Evolutionary conservation across 2,113 vertebrate genomes (phyloP), one percentile per base, ranked within the genome.

Genomic region (Herpetotheres cachinnans): DNA sequence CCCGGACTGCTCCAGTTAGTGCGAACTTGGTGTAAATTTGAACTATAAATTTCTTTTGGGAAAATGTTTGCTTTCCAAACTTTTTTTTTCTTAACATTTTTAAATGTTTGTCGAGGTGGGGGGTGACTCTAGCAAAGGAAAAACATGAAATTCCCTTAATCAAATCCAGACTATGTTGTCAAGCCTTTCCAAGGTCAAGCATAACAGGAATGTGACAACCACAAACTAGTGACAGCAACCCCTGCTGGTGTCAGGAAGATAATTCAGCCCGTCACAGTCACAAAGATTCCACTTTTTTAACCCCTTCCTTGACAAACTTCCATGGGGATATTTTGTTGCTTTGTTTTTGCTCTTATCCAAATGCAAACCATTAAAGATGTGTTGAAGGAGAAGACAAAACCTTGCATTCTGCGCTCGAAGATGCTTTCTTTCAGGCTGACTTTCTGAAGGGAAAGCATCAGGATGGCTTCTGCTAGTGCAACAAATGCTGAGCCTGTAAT

Each of bases 1-100:
- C 82, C 94, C 40, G 82, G 95, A 97, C 98, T 97, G 97, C 97
- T 98, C 97, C 97, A 97, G 96, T 98, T 98, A 98, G 97, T 97
- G 96, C 26, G 95, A 98, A 98, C 96, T 98, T 97, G 97, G 98
- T 98, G 97, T 98, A 98, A 98, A 98, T 98, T 98, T 98, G 98
- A 98, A 98, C 97, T 97, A 98, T 98, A 98, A 98, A 98, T 98
- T 98, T 98, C 97, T 98, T 98, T 98, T 82, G 96, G 97, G 97
- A 97, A 97, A 97, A 98, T 97, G 96, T 97, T 98, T 98, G 95
- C 97, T 97, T 98, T 98, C 95, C 95, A 97, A 98, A 97, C 82
- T 95, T 93, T 65, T 94, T 97, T 13, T 27, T 95, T 63, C 91
- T 95, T 93, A 96, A 94, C 79, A 90, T 98, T 98, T 98, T 96